Base-by-base conservation (phyloP, 1,140 invertebrate genomes). In the Drosophila sucinea region DNA sequence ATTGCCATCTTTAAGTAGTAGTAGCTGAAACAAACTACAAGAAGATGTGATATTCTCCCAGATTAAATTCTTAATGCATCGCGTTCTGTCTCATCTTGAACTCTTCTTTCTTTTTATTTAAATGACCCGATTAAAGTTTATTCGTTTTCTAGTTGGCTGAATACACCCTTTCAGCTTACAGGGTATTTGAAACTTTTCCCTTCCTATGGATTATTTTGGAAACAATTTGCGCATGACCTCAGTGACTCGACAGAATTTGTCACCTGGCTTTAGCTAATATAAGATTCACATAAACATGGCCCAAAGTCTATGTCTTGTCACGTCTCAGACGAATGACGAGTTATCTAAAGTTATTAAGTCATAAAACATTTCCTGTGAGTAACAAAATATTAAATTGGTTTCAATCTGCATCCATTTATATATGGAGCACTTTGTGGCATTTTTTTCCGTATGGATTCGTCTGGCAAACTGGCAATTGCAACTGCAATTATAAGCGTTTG, bases 401-500 rank as follows among this genome's bases (percentile, higher is more conserved):
- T 25, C 7, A 51, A 51, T 23, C 23, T 23, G 6, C 44, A 47
- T 1, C 44, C 17, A 8, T 1, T 1, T 47, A 17, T 17, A 17
- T 17, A 35, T 3, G 17, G 4, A 23, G 2, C 6, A 7, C 44
- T 23, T 47, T 47, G 44, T 51, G 44, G 8, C 25, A 38, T 38
- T 38, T 10, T 38, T 10, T 11, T 38, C 35, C 35, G 10, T 38
- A 38, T 38, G 35, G 10, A 38, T 51, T 51, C 44, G 2, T 6
- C 23, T 51, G 44, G 44, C 23, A 51, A 17, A 51, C 44, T 51
- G 44, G 41, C 41, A 87, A 86, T 75, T 83, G 83, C 83, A 87
- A 87, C 83, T 83, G 83, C 83, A 87, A 87, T 87, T 87, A 87
- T 87, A 87, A 87, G 83, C 75, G 68, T 70, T 40, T 77, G 80